Base-by-base conservation (phyloP, 2,113 vertebrate species). In the Nothobranchius kuhntae region DNA sequence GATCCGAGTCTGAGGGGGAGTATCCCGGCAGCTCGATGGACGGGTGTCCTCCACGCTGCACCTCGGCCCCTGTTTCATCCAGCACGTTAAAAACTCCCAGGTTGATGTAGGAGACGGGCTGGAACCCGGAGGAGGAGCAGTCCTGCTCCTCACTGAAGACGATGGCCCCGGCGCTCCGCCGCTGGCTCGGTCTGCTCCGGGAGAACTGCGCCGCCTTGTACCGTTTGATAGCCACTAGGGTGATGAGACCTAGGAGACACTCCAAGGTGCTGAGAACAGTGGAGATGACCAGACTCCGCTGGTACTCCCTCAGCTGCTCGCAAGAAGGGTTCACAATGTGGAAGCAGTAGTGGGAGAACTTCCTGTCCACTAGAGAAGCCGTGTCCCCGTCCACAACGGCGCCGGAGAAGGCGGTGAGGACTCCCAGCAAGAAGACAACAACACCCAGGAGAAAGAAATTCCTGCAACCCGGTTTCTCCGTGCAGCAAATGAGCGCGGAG, bases 351-450 rank as follows among this genome's bases (percentile, higher is more conserved):
- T 95, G 95, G 57, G 95, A 94, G 84, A 95, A 95, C 78, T 98
- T 98, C 91, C 95, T 93, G 68, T 95, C 95, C 92, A 95, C 95
- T 63, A 97, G 91, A 50, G 96, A 94, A 75, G 96, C 96, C 26
- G 95, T 93, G 92, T 97, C 96, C 71, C 96, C 96, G 92, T 97
- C 96, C 91, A 97, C 95, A 84, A 97, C 95, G 15, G 96, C 96
- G 55, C 96, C 96, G 72, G 95, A 96, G 89, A 98, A 96, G 89
- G 96, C 96, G 81, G 95, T 96, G 74, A 98, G 94, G 56, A 97
- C 93, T 13, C 96, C 96, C 71, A 97, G 81, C 91, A 97, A 89
- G 91, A 96, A 96, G 75, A 98, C 95, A 68, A 97, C 89, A 9
- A 95, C 93, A 21, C 96, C 96, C 42, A 96, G 89, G 76, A 98